Conservation (phyloP, 2,113 vertebrate species). For the Naja naja region DNA sequence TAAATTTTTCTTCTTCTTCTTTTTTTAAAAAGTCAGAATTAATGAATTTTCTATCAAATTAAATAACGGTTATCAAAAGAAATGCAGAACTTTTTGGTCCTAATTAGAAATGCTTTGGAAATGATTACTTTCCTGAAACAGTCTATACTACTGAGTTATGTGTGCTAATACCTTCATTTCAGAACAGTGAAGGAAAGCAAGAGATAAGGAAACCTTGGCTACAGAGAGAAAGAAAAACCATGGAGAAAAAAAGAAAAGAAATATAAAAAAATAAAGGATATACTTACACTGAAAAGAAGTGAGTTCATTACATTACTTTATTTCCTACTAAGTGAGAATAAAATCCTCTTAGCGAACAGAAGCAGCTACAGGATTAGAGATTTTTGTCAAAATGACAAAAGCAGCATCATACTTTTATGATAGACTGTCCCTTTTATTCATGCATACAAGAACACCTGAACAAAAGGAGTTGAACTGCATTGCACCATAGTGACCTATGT, state of each 20-base stretch:
- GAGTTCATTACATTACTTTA: background rate
- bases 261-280: background rate
- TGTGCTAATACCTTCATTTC: background rate
- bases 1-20: background rate
- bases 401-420: background rate
- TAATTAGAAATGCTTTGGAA: background rate
- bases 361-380: background rate
- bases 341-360: background rate
- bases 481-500: background rate
- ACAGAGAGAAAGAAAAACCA: background rate
- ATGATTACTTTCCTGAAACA: background rate
- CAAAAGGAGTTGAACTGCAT: background rate
- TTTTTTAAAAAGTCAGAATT: background rate
- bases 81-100: background rate
- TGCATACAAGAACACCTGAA: background rate
- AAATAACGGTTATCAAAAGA: background rate
- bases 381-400: background rate
- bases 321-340: background rate
- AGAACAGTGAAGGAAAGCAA: background rate
- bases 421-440: background rate
- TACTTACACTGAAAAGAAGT: background rate
- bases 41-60: background rate
- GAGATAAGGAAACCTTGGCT: background rate
- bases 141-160: background rate
- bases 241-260: background rate